Percentiles rank a stretch among this genome's conserved stretches.
These are phyloP conservation scores for Gymnocheta viridis DNA, from an alignment of 2,888 invertebrate genomes.

Conservation along the genomic window DNA sequence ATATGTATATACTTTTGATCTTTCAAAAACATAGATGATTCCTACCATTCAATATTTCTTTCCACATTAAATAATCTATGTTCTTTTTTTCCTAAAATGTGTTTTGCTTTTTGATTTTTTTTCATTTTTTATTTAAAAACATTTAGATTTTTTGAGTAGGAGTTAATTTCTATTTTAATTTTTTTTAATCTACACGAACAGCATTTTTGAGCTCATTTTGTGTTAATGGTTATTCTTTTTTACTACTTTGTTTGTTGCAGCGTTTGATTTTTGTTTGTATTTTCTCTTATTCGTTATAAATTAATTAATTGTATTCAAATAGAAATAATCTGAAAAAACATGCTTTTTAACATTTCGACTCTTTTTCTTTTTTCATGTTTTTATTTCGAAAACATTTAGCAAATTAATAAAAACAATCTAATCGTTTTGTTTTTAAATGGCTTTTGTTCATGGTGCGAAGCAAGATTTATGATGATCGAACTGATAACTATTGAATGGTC, in stretches of 20 bases:
- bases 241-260: neutral
- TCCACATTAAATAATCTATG: conserved; percentile 23
- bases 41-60: no score
- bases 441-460: conserved; percentile 33
- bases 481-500: conserved; percentile 20
- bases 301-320: conserved; percentile 53
- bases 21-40: no score
- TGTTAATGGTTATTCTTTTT: conserved; percentile 10
- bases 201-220: conserved; percentile 58
- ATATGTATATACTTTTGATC: neutral
- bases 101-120: no score
- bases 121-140: conserved; percentile 25
- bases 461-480: conserved; percentile 60
- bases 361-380: neutral
- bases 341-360: conserved; percentile 42
- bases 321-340: conserved; percentile 44
- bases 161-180: conserved; percentile 32
- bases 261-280: conserved; percentile 9
- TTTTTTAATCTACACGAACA: conserved; percentile 54
- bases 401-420: conserved; percentile 65
- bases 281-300: conserved; percentile 40
- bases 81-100: no score
- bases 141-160: conserved; percentile 48
- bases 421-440: conserved; percentile 61
- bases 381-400: conserved; percentile 64